Evolutionary conservation across 2,888 invertebrate species (phyloP).

Genomic region (Hirtodrosophila histrioides): DNA sequence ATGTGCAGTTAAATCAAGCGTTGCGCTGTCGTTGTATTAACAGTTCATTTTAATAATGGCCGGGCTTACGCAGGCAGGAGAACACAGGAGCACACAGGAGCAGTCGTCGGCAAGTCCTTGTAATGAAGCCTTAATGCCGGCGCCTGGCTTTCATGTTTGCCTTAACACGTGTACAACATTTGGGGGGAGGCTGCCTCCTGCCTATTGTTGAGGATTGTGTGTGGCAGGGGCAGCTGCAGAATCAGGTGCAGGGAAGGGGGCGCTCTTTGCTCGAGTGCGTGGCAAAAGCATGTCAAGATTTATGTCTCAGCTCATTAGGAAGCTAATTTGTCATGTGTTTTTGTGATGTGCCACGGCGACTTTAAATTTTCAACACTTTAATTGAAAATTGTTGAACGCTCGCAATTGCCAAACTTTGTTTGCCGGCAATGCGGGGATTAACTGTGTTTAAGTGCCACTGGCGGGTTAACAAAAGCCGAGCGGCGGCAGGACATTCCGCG

Average conservation of each 20-base stretch:
- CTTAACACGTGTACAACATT: conserved; percentile 64
- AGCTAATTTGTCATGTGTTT: conserved; percentile 79
- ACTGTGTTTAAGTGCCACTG: conserved; percentile 72
- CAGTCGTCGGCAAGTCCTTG: conserved; percentile 34
- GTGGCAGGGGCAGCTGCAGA: neutral
- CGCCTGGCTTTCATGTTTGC: conserved; percentile 63
- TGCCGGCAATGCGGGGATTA: conserved; percentile 52
- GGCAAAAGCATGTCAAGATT: conserved; percentile 73
- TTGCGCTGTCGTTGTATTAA: conserved; percentile 65
- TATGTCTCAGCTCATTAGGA: conserved; percentile 79
- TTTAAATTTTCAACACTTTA: conserved; percentile 79
- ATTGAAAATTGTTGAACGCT: conserved; percentile 61
- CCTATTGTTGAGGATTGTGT: conserved; percentile 42
- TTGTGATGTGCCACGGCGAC: conserved; percentile 21
- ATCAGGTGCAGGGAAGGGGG: neutral
- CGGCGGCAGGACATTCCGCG: conserved; percentile 59
- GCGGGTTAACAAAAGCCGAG: conserved; percentile 25
- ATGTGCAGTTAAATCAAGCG: conserved; percentile 59
- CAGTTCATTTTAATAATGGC: conserved; percentile 75
- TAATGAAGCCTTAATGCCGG: conserved; percentile 74
- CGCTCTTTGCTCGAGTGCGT: conserved; percentile 51
- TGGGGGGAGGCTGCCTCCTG: conserved; percentile 14
- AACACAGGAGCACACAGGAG: conserved; percentile 28
- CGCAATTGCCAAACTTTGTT: conserved; percentile 58
- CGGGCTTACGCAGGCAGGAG: conserved; percentile 30